phyloP scores from a whole-genome alignment of 2,797 vertebrate genomes.

The Bryconaethiops microstoma region DNA sequence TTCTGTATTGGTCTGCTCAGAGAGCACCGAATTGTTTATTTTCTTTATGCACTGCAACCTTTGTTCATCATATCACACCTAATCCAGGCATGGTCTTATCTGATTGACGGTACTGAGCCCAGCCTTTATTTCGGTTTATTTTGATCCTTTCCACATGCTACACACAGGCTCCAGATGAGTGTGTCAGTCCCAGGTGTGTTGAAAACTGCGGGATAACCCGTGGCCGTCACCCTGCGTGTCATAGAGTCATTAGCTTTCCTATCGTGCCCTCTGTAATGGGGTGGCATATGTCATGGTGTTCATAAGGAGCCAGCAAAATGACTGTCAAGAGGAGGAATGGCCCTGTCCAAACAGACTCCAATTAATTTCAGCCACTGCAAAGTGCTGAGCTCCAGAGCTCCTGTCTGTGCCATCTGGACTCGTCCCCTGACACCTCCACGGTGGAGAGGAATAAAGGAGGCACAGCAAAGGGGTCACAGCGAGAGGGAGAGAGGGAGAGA shows the following conservation, averaged over 20 bases:
- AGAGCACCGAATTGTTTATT: too few species aligned
- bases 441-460: conserved; percentile 39
- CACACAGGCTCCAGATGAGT: conserved; percentile 39
- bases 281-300: conserved; percentile 68
- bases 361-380: conserved; percentile 71
- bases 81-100: conserved; percentile 13
- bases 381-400: conserved; percentile 67
- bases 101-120: background rate
- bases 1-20: too few species aligned
- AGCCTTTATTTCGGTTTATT: background rate
- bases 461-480: background rate
- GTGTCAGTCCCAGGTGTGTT: conserved; percentile 32
- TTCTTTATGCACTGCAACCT: background rate
- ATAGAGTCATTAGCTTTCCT: conserved; percentile 68
- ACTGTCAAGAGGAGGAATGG: conserved; percentile 64
- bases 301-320: conserved; percentile 65
- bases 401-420: conserved; percentile 67
- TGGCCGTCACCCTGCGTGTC: conserved; percentile 50
- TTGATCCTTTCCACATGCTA: background rate
- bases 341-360: conserved; percentile 65
- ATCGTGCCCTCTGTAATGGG: conserved; percentile 64
- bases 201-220: conserved; percentile 3
- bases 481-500: background rate
- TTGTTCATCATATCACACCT: background rate
- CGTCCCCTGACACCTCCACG: conserved; percentile 58